Percentiles rank a stretch among this genome's conserved stretches.
These are phyloP conservation scores for Conops quadrifasciatus DNA, from an alignment of 2,888 invertebrate genomes.

Conservation along the genomic window DNA sequence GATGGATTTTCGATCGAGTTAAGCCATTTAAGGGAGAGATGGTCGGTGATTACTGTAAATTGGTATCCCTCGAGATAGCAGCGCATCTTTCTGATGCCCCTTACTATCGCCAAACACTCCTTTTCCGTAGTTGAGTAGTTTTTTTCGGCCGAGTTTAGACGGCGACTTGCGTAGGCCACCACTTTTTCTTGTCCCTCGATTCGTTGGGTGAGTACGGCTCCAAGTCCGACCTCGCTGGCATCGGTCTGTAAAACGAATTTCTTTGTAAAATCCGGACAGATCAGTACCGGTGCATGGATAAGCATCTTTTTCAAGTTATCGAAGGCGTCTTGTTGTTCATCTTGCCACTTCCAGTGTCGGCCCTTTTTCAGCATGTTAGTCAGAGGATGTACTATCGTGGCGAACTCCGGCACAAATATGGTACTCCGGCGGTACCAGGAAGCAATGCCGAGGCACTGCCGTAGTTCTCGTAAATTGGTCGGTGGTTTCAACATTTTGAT, in stretches of 20 bases:
- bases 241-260: constrained; percentile 36
- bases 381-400: background rate
- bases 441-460: background rate
- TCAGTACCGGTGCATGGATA: constrained; percentile 20
- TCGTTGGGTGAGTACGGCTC: constrained; percentile 30
- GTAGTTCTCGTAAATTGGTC: constrained; percentile 7
- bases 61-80: constrained; percentile 36
- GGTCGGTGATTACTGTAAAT: background rate
- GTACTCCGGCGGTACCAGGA: background rate
- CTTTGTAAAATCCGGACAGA: constrained; percentile 24
- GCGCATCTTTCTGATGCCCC: constrained; percentile 40
- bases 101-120: constrained; percentile 39
- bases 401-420: background rate
- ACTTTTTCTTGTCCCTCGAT: constrained; percentile 19
- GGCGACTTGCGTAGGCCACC: constrained; percentile 36
- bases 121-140: constrained; percentile 38
- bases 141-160: constrained; percentile 23
- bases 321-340: constrained; percentile 20
- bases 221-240: constrained; percentile 29
- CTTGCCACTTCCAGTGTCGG: constrained; percentile 16
- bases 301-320: constrained; percentile 16
- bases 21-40: too few relatives aligned
- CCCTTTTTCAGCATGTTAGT: constrained; percentile 24
- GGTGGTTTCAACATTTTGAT: background rate
- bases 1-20: background rate